Evolutionary conservation across 64 coral and sea anemone species (phyloP).

Genomic region (Pocillopora verrucosa): DNA sequence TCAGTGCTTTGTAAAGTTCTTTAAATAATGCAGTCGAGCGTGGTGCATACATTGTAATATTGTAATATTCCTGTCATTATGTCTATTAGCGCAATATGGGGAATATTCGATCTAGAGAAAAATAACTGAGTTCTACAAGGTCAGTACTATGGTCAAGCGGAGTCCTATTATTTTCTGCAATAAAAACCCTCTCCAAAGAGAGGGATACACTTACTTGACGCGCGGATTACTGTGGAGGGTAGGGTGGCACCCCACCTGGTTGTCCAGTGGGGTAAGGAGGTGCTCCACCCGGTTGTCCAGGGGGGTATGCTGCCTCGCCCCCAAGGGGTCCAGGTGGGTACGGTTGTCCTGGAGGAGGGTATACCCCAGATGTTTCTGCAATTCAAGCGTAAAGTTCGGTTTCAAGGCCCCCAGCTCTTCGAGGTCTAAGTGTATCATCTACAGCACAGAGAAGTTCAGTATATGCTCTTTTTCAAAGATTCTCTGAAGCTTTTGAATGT

Average conservation of each 20-base stretch:
- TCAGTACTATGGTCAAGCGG: not conserved
- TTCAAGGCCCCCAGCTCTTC: not conserved
- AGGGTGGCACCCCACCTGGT: not conserved
- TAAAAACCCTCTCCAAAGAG: too few species aligned
- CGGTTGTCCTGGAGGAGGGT: not conserved
- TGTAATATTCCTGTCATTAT: too few species aligned
- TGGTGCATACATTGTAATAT: too few species aligned
- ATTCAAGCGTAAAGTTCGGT: not conserved
- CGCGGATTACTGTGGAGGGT: slow-evolving; percentile 4
- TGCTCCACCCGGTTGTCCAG: not conserved
- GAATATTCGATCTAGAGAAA: too few species aligned
- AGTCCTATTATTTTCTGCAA: not conserved
- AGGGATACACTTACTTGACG: not conserved
- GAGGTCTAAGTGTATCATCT: too few species aligned
- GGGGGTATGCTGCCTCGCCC: not conserved
- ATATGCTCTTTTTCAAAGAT: too few species aligned
- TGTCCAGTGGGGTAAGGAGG: slow-evolving; percentile 1
- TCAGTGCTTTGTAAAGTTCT: too few species aligned
- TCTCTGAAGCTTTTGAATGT: too few species aligned
- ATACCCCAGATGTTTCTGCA: not conserved
- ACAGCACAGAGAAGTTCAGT: too few species aligned
- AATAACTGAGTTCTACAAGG: too few species aligned
- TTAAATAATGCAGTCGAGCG: too few species aligned
- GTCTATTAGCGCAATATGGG: too few species aligned
- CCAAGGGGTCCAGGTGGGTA: not conserved